Evolutionary conservation across 2,888 invertebrate genomes (phyloP).

Genomic region (Bruchidius siliquastri): DNA sequence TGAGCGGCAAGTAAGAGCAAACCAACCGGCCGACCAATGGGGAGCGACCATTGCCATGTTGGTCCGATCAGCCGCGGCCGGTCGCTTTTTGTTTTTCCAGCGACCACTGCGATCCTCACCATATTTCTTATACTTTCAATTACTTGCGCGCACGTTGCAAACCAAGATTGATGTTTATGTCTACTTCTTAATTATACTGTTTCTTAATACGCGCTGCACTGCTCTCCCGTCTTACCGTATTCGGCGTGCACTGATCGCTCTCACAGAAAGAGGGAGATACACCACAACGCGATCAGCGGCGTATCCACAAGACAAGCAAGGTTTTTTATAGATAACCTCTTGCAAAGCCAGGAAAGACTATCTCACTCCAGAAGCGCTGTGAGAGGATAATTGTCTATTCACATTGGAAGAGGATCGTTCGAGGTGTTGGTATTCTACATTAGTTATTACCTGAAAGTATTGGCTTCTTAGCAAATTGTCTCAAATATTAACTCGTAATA

Average conservation of each 20-base stretch:
- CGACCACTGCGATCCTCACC: neutral
- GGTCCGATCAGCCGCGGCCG: neutral
- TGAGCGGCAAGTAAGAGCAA: neutral
- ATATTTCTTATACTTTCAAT: constrained; percentile 22
- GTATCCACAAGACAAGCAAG: neutral
- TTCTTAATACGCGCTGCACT: neutral
- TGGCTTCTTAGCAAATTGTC: no score
- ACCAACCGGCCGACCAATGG: neutral
- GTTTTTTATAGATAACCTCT: no score
- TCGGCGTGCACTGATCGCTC: neutral
- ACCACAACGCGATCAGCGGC: neutral
- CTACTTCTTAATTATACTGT: constrained; percentile 36
- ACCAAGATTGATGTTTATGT: constrained; percentile 33
- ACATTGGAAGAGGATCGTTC: no score
- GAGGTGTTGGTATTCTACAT: no score
- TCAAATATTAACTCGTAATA: no score
- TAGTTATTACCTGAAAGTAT: no score
- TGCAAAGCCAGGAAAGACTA: no score
- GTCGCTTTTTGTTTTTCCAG: neutral
- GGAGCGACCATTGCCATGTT: neutral
- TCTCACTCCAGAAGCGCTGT: no score
- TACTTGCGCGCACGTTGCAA: constrained; percentile 30
- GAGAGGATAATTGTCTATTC: no score
- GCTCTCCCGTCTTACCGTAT: neutral
- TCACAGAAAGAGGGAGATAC: neutral